These are phyloP conservation scores for Pardalotus punctatus DNA, from an alignment of 2,113 vertebrate species.

Conservation along the genomic window DNA sequence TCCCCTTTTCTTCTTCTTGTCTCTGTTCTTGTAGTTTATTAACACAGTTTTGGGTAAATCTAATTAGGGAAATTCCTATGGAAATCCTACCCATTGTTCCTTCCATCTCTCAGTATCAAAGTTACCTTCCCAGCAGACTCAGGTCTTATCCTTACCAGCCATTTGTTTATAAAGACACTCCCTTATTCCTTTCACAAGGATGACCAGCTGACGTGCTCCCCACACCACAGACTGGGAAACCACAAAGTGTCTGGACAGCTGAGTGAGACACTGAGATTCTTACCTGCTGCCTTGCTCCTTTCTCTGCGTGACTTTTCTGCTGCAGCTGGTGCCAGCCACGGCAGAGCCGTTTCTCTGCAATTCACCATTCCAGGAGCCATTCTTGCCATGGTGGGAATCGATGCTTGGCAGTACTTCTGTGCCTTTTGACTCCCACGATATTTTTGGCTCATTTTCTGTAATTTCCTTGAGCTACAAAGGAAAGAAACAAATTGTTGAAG, in stretches of 20 bases:
- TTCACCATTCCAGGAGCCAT: not conserved
- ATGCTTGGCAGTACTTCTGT: not conserved
- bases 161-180: no score
- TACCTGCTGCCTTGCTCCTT: not conserved
- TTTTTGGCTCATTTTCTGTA: not conserved
- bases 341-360: not conserved
- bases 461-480: not conserved
- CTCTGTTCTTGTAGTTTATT: no score
- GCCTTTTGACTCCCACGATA: not conserved
- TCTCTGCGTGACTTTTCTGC: not conserved
- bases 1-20: no score
- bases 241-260: not conserved
- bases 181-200: no score
- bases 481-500: not conserved
- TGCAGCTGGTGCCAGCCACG: not conserved
- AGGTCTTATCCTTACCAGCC: no score
- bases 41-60: no score
- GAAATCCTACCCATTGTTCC: no score
- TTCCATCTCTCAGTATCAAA: no score
- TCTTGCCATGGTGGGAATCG: accelerated
- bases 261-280: not conserved
- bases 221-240: not conserved
- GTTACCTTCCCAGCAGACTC: no score
- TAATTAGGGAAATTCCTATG: no score
- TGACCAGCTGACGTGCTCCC: not conserved